phyloP scores from a whole-genome alignment of 2,797 vertebrate species.

The Taeniopygia guttata region DNA sequence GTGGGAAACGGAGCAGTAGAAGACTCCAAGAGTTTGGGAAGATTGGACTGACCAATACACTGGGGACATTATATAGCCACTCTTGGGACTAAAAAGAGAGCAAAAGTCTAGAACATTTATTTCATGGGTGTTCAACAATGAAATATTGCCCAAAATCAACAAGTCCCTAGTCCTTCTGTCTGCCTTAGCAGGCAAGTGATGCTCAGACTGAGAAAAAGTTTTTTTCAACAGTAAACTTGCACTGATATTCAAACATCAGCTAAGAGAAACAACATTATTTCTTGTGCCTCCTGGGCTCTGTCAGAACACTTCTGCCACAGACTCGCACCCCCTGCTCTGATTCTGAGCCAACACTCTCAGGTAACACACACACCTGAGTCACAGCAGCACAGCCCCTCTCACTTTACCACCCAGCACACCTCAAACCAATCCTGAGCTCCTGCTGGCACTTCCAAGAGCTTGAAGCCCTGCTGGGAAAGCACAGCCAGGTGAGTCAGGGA shows the following conservation, averaged over 20 bases:
- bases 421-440: neutral
- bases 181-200: neutral
- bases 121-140: neutral
- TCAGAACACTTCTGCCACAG: neutral
- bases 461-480: neutral
- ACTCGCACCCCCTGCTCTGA: accelerated
- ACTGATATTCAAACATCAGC: neutral
- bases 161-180: neutral
- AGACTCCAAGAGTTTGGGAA: neutral
- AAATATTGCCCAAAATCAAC: neutral
- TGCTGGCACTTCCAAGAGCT: neutral
- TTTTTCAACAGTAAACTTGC: neutral
- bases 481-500: too few relatives aligned
- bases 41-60: neutral
- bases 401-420: neutral
- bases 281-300: neutral
- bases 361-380: neutral
- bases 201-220: neutral
- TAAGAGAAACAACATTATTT: neutral
- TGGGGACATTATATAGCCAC: neutral
- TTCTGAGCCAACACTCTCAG: neutral
- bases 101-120: neutral
- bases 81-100: neutral
- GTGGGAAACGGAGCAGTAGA: neutral
- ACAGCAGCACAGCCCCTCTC: neutral